These are phyloP conservation scores for Austrofundulus limnaeus DNA, from an alignment of 2,113 vertebrate genomes.

Conservation along the genomic window DNA sequence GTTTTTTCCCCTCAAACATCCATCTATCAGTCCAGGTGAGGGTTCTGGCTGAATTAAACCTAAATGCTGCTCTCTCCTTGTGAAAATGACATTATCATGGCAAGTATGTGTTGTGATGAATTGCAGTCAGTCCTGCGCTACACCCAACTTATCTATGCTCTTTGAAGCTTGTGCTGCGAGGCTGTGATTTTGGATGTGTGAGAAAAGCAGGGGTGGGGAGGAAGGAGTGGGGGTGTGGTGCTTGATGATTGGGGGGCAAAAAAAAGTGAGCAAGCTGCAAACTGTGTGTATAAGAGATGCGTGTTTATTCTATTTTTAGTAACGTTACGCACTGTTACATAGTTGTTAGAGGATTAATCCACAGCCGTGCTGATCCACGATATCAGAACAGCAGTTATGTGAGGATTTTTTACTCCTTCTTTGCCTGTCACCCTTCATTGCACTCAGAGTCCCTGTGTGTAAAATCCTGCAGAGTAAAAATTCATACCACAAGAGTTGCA, in stretches of 20 bases:
- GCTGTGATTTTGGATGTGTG: constrained; percentile 54
- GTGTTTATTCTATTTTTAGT: constrained; percentile 69
- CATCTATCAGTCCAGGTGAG: constrained; percentile 33
- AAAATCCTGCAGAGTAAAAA: constrained; percentile 51
- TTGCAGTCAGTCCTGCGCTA: constrained; percentile 52
- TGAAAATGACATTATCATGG: constrained; percentile 52
- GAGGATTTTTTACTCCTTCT: constrained; percentile 55
- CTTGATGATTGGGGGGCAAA: constrained; percentile 20
- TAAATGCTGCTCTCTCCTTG: constrained; percentile 33
- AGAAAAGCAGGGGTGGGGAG: constrained; percentile 15
- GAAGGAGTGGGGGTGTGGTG: neutral
- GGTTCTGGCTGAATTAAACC: constrained; percentile 16
- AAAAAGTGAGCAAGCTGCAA: constrained; percentile 62
- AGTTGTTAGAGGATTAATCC: constrained; percentile 68
- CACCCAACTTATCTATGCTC: constrained; percentile 73
- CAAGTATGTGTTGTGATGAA: constrained; percentile 55
- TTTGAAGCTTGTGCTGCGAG: constrained; percentile 72
- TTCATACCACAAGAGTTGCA: constrained; percentile 56
- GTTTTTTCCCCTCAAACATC: neutral
- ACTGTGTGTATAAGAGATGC: constrained; percentile 66
- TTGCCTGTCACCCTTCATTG: constrained; percentile 70
- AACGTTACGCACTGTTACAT: constrained; percentile 56
- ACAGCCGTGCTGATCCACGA: constrained; percentile 53
- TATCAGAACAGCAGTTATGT: constrained; percentile 65
- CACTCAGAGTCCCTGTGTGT: constrained; percentile 18